These are phyloP conservation scores for Allobates femoralis DNA, from an alignment of 2,797 vertebrate species.

Conservation along the genomic window DNA sequence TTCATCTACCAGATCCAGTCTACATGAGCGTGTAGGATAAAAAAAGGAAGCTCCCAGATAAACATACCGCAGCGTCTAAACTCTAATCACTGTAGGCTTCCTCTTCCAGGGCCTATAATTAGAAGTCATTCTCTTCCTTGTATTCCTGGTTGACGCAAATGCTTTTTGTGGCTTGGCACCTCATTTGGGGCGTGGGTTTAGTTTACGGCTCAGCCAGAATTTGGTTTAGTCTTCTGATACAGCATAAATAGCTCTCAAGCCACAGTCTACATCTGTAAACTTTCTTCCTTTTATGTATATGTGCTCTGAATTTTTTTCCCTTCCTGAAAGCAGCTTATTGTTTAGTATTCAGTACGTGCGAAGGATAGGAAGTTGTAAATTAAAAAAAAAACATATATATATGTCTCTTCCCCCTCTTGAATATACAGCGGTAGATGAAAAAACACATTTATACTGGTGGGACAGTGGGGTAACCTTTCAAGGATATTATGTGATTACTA, in stretches of 20 bases:
- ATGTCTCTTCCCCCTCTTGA: constrained; percentile 48
- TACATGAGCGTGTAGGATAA: constrained; percentile 72
- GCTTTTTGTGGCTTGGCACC: constrained; percentile 99
- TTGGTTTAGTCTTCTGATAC: constrained; percentile 96
- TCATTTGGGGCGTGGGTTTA: constrained; percentile 96
- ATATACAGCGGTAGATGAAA: constrained; percentile 25
- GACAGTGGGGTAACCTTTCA: background rate
- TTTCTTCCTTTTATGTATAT: constrained; percentile 76
- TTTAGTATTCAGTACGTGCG: constrained; percentile 70
- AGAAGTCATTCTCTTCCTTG: constrained; percentile 95
- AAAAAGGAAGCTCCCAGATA: constrained; percentile 93
- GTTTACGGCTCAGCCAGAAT: constrained; percentile 90
- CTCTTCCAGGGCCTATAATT: constrained; percentile 99
- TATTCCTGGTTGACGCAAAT: constrained; percentile 99
- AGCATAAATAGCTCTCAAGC: constrained; percentile 92
- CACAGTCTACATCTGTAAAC: constrained; percentile 84
- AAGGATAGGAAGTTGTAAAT: constrained; percentile 74
- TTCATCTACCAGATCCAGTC: constrained; percentile 83
- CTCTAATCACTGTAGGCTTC: constrained; percentile 95
- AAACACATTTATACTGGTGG: background rate
- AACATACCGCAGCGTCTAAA: constrained; percentile 96
- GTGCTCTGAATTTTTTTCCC: constrained; percentile 70
- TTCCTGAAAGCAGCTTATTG: constrained; percentile 71
- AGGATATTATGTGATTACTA: background rate
- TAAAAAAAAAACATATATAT: constrained; percentile 66